Base-by-base conservation (phyloP, 2,797 vertebrate genomes). In the Epinephelus awoara region DNA sequence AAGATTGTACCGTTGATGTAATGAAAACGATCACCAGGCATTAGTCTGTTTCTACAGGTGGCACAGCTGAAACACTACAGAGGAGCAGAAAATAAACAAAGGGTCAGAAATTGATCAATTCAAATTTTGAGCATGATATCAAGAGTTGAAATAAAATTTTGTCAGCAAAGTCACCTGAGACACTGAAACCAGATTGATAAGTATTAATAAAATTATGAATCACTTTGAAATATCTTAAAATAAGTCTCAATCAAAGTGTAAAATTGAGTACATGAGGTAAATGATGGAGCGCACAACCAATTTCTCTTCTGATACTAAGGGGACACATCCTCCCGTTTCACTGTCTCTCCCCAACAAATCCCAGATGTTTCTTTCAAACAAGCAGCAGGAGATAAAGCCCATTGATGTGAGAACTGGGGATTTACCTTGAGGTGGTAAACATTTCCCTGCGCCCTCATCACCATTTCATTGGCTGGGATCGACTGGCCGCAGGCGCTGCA, bases 391-490 rank as follows among this genome's bases (percentile, higher is more conserved):
- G 78, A 69, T 38, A 25, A 44, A 59, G 66, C 18, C 1, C 7
- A 15, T 57, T 62, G 67, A 84, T 68, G 79, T 59, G 72, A 64
- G 59, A 40, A 62, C 77, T 27, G 72, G 71, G 82, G 78, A 73
- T 84, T 94, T 85, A 96, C 96, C 95, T 96, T 96, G 62, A 96
- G 94, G 91, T 96, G 96, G 92, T 96, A 96, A 77, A 95, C 96
- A 61, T 94, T 96, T 77, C 95, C 95, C 87, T 96, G 96, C 14
- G 95, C 94, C 88, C 94, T 93, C 96, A 96, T 96, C 92, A 96
- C 96, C 96, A 96, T 95, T 76, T 96, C 96, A n/a, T 93, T 96
- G 91, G 96, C 94, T 5, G 96, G 96, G 85, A 96, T 96, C 5
- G 96, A 96, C 91, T 96, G 95, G 51, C 95, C 93, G 55, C 96